Evolutionary conservation across 1,140 invertebrate species (phyloP), one percentile per base, ranked within the genome.

Genomic region (Atopsyche davidsoni): DNA sequence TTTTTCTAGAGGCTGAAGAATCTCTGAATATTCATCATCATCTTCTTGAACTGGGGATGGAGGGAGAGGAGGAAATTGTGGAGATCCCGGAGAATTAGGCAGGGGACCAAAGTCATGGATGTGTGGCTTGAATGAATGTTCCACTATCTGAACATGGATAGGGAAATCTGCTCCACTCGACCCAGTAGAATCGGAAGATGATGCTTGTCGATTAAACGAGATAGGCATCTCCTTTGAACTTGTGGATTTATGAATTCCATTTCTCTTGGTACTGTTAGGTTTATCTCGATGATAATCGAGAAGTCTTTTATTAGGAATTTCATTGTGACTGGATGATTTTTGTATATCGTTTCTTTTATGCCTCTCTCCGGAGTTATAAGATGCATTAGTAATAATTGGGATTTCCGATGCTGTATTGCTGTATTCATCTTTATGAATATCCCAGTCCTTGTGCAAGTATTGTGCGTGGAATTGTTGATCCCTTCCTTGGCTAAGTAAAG

Each of bases 31-130:
- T 52, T 85, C 83, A 56, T 86, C 83, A 39, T 82, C 82, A 41
- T 82, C 82, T 63, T 86, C 84, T 62, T 86, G 83, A 0, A 87
- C 83, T 2, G 84, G 85, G 0, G 83, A 85, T 1, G 85, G 82
- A 6, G 86, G 86, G 28, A 89, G 65, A 21, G 87, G 86, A n/a
- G 86, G 85, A 53, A 88, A 87, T 51, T 85, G 85, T 25, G 81
- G 72, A 3, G 73, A 78, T 41, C 76, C 75, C 0, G 73, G 75
- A n/a, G 76, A 77, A 51, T 70, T 73, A 11, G 75, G 72, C 19
- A 77, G 56, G 11, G 73, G 70, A 14, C 73, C 67, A 57, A 66
- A 68, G 18, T 76, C 72, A 41, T 69, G 72, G 14, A 66, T 65
- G 42, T 65, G 68, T 48, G 71, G 68, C 45, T 70, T 65, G 51